These are phyloP conservation scores for Phylloscopus collybita DNA, from an alignment of 2,797 vertebrate genomes.

Conservation along the genomic window DNA sequence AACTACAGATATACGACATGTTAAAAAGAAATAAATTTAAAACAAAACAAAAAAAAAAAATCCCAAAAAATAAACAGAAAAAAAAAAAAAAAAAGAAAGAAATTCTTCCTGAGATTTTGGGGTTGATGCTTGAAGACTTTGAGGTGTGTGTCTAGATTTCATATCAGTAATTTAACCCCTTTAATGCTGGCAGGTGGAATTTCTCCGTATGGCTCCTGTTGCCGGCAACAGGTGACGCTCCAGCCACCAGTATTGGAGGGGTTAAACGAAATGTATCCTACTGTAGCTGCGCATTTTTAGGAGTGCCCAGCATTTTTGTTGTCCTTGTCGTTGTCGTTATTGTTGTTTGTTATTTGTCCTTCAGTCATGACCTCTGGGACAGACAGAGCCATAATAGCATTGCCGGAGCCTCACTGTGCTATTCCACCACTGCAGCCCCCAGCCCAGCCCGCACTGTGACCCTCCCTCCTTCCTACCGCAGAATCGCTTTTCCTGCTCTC, in stretches of 20 bases:
- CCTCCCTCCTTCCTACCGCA: background rate
- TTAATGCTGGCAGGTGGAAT: conserved; percentile 39
- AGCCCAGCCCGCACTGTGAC: conserved; percentile 18
- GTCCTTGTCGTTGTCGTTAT: conserved; percentile 14
- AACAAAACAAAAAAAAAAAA: background rate
- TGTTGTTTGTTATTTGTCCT: conserved; percentile 57
- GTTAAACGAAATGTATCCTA: conserved; percentile 53
- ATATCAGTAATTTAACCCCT: conserved; percentile 18
- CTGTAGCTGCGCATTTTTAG: conserved; percentile 70
- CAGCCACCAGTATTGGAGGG: conserved; percentile 6
- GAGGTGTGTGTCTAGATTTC: conserved; percentile 61
- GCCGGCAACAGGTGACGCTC: conserved; percentile 49
- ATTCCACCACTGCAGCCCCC: conserved; percentile 23
- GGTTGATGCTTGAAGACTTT: conserved; percentile 74
- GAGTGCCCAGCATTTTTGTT: conserved; percentile 41
- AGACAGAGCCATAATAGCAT: conserved; percentile 57
- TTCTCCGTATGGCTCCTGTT: conserved; percentile 25
- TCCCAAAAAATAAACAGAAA: background rate
- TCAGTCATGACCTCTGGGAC: conserved; percentile 52
- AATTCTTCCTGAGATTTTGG: conserved; percentile 69
- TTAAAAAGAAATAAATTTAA: conserved; percentile 31
- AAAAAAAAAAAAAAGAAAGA: background rate
- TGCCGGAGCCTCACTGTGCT: conserved; percentile 61
- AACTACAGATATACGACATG: conserved; percentile 51
- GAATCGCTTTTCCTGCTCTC: conserved; percentile 32